phyloP scores from a whole-genome alignment of 2,113 vertebrate genomes.

The Phalacrocorax pelagicus region DNA sequence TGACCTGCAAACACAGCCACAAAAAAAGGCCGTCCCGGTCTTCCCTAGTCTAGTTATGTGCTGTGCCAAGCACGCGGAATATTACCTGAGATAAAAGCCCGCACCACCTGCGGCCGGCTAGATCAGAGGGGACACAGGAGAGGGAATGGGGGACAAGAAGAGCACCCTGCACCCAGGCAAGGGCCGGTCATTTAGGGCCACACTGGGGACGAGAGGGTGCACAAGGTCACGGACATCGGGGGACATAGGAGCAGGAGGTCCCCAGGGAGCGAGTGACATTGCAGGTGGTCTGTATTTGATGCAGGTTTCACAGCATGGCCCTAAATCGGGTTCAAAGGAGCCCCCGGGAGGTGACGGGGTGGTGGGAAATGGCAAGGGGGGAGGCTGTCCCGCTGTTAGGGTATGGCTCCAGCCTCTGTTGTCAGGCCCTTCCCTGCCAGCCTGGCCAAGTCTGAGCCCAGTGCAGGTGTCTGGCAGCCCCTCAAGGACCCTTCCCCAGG shows the following conservation, averaged over 20 bases:
- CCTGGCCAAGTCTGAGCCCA: background rate
- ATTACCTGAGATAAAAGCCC: background rate
- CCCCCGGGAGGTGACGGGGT: background rate
- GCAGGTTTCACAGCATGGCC: background rate
- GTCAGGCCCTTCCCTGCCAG: background rate
- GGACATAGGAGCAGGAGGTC: background rate
- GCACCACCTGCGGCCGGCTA: accelerated
- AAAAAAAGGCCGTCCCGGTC: background rate
- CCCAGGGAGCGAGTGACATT: background rate
- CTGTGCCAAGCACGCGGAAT: accelerated
- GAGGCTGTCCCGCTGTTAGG: accelerated
- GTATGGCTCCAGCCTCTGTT: background rate
- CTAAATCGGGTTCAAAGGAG: background rate
- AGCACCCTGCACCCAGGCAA: background rate
- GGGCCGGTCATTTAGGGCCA: background rate
- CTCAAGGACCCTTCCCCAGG: background rate
- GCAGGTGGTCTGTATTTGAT: too few species aligned
- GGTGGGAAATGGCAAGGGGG: background rate
- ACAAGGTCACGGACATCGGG: background rate
- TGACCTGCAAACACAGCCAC: background rate
- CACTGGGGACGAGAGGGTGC: accelerated
- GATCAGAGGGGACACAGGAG: background rate
- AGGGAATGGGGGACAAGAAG: background rate
- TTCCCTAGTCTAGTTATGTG: accelerated
- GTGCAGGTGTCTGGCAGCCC: accelerated